These are phyloP conservation scores for Tetheella fluctuosa DNA, from an alignment of 2,888 invertebrate species.

Conservation along the genomic window DNA sequence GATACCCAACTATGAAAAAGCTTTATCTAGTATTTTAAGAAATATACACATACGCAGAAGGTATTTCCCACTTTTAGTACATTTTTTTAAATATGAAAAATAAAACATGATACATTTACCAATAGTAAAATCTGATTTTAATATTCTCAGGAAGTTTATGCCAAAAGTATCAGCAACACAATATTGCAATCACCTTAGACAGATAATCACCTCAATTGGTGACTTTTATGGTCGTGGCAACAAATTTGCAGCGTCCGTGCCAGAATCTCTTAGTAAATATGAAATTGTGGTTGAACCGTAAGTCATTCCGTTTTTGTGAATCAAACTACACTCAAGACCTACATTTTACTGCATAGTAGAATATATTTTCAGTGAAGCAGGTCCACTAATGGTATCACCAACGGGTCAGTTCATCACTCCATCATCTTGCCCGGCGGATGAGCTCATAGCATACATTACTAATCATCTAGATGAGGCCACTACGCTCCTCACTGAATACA, in stretches of 20 bases:
- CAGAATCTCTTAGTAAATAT: constrained; percentile 88
- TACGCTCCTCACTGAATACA: constrained; percentile 88
- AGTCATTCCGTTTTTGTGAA: constrained; percentile 58
- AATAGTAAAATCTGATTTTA: constrained; percentile 40
- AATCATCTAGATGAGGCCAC: constrained; percentile 90
- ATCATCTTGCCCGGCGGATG: constrained; percentile 94
- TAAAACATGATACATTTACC: neutral
- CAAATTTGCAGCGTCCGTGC: constrained; percentile 89
- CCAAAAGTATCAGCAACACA: constrained; percentile 94
- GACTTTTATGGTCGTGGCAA: constrained; percentile 83
- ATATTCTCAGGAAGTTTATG: constrained; percentile 91
- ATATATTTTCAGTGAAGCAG: constrained; percentile 89
- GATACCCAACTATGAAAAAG: constrained; percentile 93
- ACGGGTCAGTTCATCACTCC: constrained; percentile 97
- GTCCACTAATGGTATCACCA: constrained; percentile 96
- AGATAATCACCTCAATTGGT: constrained; percentile 93
- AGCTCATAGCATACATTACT: constrained; percentile 92
- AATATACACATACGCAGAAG: constrained; percentile 93
- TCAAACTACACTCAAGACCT: neutral
- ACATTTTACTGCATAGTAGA: neutral
- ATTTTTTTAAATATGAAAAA: neutral
- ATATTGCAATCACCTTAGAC: constrained; percentile 92
- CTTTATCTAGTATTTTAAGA: constrained; percentile 92
- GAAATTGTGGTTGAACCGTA: constrained; percentile 96
- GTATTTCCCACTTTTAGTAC: constrained; percentile 66